Conservation (phyloP, 2,113 vertebrate species). For the Buteo buteo region DNA sequence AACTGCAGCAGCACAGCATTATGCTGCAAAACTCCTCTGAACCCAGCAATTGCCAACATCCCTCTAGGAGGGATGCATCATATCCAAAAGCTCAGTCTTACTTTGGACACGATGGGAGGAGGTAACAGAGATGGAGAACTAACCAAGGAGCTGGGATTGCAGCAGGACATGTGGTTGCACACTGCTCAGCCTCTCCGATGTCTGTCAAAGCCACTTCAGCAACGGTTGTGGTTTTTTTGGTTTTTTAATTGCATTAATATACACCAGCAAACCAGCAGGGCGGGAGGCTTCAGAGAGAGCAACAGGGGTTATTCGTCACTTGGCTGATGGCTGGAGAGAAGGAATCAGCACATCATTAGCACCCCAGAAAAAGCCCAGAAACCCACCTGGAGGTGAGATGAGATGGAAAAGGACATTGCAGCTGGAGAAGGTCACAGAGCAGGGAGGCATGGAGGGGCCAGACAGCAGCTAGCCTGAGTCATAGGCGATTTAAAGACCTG, state of each 20-base stretch:
- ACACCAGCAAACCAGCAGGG: background rate
- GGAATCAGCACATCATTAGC: background rate
- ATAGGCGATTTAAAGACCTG: background rate
- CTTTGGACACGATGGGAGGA: background rate
- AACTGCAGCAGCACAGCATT: fast-evolving
- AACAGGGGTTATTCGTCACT: background rate
- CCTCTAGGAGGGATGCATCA: no score
- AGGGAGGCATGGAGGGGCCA: background rate
- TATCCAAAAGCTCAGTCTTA: background rate
- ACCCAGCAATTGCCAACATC: no score
- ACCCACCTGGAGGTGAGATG: background rate
- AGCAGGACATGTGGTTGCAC: background rate
- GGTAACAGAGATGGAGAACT: background rate
- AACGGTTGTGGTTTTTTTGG: background rate
- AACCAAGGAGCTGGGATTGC: background rate
- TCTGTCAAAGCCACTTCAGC: background rate
- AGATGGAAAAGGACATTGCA: background rate
- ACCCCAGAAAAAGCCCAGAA: background rate
- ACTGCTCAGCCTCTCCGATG: background rate
- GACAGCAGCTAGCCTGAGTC: background rate
- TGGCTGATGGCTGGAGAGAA: no score
- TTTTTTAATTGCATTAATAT: background rate
- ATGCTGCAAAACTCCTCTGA: background rate
- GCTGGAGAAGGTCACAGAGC: background rate
- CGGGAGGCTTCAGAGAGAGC: fast-evolving